Base-by-base conservation (phyloP, 2,113 vertebrate species). In the Menura novaehollandiae region DNA sequence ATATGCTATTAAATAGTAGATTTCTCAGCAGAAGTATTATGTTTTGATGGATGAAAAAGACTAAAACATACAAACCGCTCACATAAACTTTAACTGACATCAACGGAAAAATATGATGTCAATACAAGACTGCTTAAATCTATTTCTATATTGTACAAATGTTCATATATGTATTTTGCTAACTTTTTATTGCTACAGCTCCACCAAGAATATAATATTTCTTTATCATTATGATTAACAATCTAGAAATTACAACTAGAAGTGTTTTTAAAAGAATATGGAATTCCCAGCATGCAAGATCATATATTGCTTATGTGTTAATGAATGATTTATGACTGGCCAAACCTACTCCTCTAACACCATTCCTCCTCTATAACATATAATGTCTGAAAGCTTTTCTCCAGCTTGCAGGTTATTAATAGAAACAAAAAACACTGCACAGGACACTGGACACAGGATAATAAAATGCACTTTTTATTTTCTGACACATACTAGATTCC, bases 191-290 rank as follows among this genome's bases (percentile, higher is more conserved):
- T 75, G 18, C 41, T 74, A 39, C 4, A 67, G 16, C 32, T 79
- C 20, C 14, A 91, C 9, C 9, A 47, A 43, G 13, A 88, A 41
- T 30, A 58, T 9, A 0, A 3, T 23, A n/a, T 44, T 41, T 47
- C n/a, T 44, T 76, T 30, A 52, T 9, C 19, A 15, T 13, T 62
- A 43, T 46, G 9, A 30, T 47, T 47, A 76, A 49, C 20, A 51
- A 64, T 35, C 49, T 16, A 73, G 35, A 76, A 91, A 56, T 39
- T 64, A 76, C 23, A 80, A 16, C 13, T 26, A 52, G 2, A 35
- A 3, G 16, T 39, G 21, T 30, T 66, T 56, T 46, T 19, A 2
- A 16, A 78, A 79, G 10, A 72, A 43, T 0, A 1, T 22, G 30
- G 18, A 39, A 56, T 59, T 66, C 17, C 5, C 13, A 46, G 28